Evolutionary conservation across 1,140 invertebrate genomes (phyloP), one percentile per base, ranked within the genome.

Genomic region (Paraescarpia echinospica): DNA sequence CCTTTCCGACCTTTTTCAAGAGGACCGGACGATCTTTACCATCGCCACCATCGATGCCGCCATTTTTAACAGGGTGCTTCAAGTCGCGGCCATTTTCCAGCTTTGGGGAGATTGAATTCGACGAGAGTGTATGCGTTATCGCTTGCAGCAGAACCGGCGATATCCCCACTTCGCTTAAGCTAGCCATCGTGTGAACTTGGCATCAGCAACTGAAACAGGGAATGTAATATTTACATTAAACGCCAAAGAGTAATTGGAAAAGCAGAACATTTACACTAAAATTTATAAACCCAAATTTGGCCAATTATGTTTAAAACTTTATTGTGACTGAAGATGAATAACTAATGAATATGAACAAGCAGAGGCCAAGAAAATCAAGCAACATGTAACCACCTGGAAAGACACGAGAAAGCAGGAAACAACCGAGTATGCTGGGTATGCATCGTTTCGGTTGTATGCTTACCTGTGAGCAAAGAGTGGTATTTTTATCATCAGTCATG

Each of bases 91-190:
- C 89, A 35, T 34, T 90, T 34, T 90, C 33, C 33, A 90, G 33
- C 89, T 34, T 34, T 90, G 89, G 89, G 33, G 33, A 34, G 89
- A 35, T 90, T 12, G 89, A n/a, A 12, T 90, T 90, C 35, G 89
- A 34, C 33, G 95, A 94, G 5, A 96, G 92, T 33, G 95, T 95
- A 31, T 95, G 94, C 35, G 95, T 95, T 89, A 96, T 95, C 41
- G 95, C 95, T 93, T 96, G 95, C 33, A 96, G 94, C 27, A 96
- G 93, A 31, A 95, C 95, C 92, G 95, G 95, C 51, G 95, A 96
- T 89, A 96, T 96, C 33, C 95, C 95, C 93, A 95, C 91, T 41
- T 95, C 95, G 94, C 92, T 94, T 14, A 93, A 89, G 27, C 89
- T 35, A 90, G 89, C 33, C 89, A 90, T 90, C 35, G 5, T 33